Percentiles rank a stretch among this genome's conserved stretches.
These are phyloP conservation scores for Centrocercus urophasianus DNA, from an alignment of 2,113 vertebrate species.

Conservation along the genomic window DNA sequence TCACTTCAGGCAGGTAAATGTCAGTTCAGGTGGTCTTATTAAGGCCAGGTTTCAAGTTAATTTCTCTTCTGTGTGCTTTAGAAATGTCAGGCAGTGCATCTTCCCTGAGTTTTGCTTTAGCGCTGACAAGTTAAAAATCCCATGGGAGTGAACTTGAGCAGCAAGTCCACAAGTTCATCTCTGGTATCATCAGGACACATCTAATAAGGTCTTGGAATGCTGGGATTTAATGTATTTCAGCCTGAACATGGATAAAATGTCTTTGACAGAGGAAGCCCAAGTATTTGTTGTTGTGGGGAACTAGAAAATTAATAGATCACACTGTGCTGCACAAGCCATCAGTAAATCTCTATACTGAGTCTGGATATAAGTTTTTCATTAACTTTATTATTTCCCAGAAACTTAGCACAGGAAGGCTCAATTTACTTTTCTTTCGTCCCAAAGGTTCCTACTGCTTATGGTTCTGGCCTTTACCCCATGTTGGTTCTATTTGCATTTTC, in stretches of 20 bases:
- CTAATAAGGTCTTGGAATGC: not conserved
- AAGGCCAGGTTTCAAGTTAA: not conserved
- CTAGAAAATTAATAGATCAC: not conserved
- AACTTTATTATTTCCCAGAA: slow-evolving; percentile 32
- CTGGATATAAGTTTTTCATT: slow-evolving; percentile 27
- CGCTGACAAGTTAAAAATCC: not conserved
- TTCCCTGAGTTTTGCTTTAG: not conserved
- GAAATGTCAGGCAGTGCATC: rapidly evolving
- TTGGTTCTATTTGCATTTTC: not conserved
- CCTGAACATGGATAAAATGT: not conserved
- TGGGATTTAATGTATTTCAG: not conserved
- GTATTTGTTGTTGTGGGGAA: not conserved
- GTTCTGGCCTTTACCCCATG: not conserved
- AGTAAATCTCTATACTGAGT: not conserved
- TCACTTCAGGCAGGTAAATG: not conserved
- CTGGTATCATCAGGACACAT: not conserved
- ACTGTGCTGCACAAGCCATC: not conserved
- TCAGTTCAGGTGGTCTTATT: not conserved
- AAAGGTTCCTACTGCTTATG: not conserved
- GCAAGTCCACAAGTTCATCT: not conserved
- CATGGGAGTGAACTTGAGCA: not conserved
- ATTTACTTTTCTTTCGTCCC: not conserved
- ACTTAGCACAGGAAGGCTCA: not conserved
- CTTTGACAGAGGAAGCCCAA: not conserved
- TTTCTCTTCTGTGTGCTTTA: not conserved